Percentiles rank a stretch among this genome's conserved stretches.
phyloP scores from a whole-genome alignment of 2,888 invertebrate genomes.

The Drosophila mimetica region DNA sequence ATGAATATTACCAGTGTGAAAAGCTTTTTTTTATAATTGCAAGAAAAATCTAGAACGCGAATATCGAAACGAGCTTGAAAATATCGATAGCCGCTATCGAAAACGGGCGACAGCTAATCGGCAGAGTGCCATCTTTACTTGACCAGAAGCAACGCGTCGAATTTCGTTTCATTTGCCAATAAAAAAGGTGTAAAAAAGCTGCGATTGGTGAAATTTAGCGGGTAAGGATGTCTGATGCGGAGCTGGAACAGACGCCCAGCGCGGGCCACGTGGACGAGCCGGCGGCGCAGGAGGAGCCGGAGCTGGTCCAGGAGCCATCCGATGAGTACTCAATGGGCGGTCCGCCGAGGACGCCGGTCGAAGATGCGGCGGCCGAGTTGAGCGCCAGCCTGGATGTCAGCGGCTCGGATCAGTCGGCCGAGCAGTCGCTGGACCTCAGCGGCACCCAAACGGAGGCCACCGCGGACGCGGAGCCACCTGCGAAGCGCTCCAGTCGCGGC shows the following conservation, averaged over 20 bases:
- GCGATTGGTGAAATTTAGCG: not conserved
- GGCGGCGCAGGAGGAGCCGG: not conserved
- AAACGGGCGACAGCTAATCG: not conserved
- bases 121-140: not conserved
- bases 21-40: too few species aligned
- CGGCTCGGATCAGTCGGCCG: slow-evolving; percentile 45
- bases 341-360: slow-evolving; percentile 46
- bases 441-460: slow-evolving; percentile 2
- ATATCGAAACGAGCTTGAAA: not conserved
- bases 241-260: slow-evolving; percentile 28
- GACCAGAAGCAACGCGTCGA: not conserved
- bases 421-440: slow-evolving; percentile 35
- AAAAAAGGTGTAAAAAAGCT: not conserved
- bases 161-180: not conserved
- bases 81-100: not conserved
- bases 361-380: slow-evolving; percentile 42
- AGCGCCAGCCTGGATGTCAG: slow-evolving; percentile 49
- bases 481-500: slow-evolving; percentile 9
- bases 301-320: not conserved
- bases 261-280: slow-evolving; percentile 14
- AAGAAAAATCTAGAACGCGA: not conserved
- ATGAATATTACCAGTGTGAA: too few species aligned
- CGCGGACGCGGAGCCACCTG: slow-evolving; percentile 8
- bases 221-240: slow-evolving; percentile 31
- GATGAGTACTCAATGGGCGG: slow-evolving; percentile 14